Evolutionary conservation across 2,888 invertebrate genomes (phyloP).

Genomic region (Erpobdella octoculata): DNA sequence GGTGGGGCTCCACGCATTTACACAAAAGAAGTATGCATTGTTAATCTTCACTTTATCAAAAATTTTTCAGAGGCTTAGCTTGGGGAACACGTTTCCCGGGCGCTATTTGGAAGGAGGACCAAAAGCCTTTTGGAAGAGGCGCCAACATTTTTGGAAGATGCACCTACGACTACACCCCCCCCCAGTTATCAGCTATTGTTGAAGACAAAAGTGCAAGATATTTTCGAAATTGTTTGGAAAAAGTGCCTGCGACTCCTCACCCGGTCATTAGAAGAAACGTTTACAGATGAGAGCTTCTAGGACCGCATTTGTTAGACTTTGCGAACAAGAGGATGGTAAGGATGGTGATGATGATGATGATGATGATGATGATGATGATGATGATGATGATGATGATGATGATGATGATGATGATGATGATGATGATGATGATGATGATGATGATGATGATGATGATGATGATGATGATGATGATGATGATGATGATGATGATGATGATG

Average conservation of each 20-base stretch:
- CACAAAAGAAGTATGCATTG: too few species aligned
- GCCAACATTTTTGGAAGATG: too few species aligned
- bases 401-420: conserved; percentile 2
- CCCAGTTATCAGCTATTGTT: too few species aligned
- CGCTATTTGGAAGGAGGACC: too few species aligned
- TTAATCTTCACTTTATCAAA: too few species aligned
- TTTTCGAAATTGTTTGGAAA: too few species aligned
- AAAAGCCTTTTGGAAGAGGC: too few species aligned
- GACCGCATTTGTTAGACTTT: background rate
- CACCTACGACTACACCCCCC: too few species aligned
- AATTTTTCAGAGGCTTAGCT: too few species aligned
- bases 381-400: background rate
- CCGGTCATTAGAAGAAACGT: background rate
- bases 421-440: background rate
- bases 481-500: background rate
- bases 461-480: conserved; percentile 2
- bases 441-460: background rate
- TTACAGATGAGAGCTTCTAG: background rate
- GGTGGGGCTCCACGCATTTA: too few species aligned
- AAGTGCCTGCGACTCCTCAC: background rate
- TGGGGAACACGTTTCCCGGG: too few species aligned
- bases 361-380: conserved; percentile 6
- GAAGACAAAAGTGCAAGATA: too few species aligned
- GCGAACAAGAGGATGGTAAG: background rate
- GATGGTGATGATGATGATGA: conserved; percentile 1